These are phyloP conservation scores for Monodelphis domestica DNA, from an alignment of 2,797 vertebrate genomes.

Conservation along the genomic window DNA sequence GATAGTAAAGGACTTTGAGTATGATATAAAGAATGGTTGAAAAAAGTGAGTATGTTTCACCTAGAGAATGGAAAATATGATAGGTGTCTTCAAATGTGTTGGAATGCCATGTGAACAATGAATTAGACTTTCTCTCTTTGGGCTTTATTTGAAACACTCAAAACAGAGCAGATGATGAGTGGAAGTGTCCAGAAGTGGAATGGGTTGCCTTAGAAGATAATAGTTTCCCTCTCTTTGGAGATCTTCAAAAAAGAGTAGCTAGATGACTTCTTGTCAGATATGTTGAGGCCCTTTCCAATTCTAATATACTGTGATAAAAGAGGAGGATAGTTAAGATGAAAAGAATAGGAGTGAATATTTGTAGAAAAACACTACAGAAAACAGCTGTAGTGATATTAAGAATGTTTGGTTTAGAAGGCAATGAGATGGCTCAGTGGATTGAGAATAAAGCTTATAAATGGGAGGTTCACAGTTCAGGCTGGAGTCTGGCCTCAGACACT, in stretches of 20 bases:
- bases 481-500: no score
- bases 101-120: background rate
- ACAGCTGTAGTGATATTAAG: no score
- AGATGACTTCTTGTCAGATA: background rate
- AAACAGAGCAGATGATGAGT: background rate
- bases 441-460: no score
- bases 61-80: background rate
- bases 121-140: background rate
- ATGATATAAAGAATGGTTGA: background rate
- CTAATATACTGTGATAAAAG: background rate
- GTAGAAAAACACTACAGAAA: no score
- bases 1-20: background rate
- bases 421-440: no score
- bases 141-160: background rate
- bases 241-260: background rate
- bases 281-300: background rate
- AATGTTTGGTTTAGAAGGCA: no score
- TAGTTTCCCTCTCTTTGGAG: background rate
- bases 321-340: background rate
- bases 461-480: no score
- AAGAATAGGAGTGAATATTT: background rate
- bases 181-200: background rate
- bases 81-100: background rate
- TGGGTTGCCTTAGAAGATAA: background rate
- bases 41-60: background rate